These are phyloP conservation scores for Nothoprocta perdicaria DNA, from an alignment of 2,113 vertebrate genomes.

Conservation along the genomic window DNA sequence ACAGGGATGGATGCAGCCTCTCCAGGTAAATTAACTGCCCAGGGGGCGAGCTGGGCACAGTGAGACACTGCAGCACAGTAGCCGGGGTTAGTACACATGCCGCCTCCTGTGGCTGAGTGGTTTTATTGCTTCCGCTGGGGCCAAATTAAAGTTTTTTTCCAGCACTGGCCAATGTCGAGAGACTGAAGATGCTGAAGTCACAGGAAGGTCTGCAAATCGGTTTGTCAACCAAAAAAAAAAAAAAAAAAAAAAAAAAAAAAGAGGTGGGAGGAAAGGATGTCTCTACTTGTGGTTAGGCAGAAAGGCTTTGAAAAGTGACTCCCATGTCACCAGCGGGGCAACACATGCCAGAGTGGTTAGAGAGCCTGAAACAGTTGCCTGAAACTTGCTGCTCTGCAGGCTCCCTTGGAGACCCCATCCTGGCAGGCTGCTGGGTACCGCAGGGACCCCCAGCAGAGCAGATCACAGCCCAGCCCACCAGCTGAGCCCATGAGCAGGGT, in stretches of 20 bases:
- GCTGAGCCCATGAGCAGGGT: background rate
- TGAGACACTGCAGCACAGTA: fast-evolving
- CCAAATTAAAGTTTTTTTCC: background rate
- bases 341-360: conserved; percentile 52
- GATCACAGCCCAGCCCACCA: background rate
- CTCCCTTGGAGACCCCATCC: background rate
- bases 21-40: background rate
- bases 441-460: background rate
- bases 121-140: background rate
- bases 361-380: background rate
- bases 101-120: background rate
- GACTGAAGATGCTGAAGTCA: background rate
- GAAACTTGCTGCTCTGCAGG: fast-evolving
- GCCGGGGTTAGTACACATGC: background rate
- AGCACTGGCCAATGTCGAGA: background rate
- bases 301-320: conserved; percentile 6
- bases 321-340: background rate
- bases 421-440: fast-evolving
- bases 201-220: conserved; percentile 44
- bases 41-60: background rate
- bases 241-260: background rate
- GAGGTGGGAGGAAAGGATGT: background rate
- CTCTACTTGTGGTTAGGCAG: conserved; percentile 54
- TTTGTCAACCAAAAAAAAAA: background rate
- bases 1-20: background rate